These are phyloP conservation scores for Cladopsammia gracilis DNA, from an alignment of 64 coral and sea anemone genomes.

Conservation along the genomic window DNA sequence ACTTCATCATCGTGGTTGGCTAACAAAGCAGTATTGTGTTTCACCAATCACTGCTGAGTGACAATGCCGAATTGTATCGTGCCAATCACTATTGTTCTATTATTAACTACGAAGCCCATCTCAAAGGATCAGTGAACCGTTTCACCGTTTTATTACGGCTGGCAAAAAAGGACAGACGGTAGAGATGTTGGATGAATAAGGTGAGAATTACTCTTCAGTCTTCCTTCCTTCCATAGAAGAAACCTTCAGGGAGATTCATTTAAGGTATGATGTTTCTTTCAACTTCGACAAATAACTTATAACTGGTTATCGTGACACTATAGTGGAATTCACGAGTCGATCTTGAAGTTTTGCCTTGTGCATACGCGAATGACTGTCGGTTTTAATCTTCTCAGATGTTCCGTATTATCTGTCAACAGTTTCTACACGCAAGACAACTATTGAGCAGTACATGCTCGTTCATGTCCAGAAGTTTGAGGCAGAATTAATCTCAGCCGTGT, in stretches of 20 bases:
- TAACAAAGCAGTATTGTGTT: constrained; percentile 39
- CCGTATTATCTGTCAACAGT: constrained; percentile 46
- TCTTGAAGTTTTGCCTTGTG: neutral
- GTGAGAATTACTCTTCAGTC: constrained; percentile 27
- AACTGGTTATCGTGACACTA: constrained; percentile 6
- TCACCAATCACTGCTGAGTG: constrained; percentile 31
- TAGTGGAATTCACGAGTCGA: neutral
- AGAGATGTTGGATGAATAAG: constrained; percentile 20
- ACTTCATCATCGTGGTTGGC: neutral
- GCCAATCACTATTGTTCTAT: constrained; percentile 41
- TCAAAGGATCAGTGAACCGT: constrained; percentile 5
- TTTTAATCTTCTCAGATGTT: constrained; percentile 37
- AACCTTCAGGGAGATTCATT: neutral
- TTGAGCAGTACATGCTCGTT: neutral
- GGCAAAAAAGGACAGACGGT: neutral
- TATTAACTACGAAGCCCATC: neutral
- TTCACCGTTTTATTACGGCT: neutral
- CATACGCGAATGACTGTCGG: neutral
- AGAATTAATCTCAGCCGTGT: neutral
- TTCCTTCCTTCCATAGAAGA: neutral
- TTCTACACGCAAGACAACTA: neutral
- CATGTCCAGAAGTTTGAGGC: neutral
- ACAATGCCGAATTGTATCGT: constrained; percentile 12
- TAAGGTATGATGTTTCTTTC: neutral
- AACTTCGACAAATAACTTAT: neutral